A percentile compares a stretch with the other conserved stretches of the same genome.
Evolutionary conservation across 1,140 invertebrate genomes (phyloP).

Genomic region (Leucophenga varia): DNA sequence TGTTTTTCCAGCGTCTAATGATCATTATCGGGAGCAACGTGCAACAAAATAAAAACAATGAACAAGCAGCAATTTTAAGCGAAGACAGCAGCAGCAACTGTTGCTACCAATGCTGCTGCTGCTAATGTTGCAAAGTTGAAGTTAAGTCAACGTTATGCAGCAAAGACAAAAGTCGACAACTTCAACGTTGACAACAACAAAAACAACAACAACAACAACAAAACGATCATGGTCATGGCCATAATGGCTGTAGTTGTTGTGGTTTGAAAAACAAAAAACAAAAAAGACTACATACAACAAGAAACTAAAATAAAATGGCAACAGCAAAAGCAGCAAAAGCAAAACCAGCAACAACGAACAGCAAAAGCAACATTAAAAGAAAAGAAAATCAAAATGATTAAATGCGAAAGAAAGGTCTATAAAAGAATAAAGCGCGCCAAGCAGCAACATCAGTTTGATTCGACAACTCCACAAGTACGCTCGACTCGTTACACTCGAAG

Average conservation of each 20-base stretch:
- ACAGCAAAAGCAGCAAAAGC: too few species aligned
- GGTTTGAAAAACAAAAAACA: slow-evolving; percentile 9
- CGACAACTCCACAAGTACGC: slow-evolving; percentile 36
- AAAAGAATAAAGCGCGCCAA: slow-evolving; percentile 52
- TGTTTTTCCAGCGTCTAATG: too few species aligned
- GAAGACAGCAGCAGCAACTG: slow-evolving; percentile 16
- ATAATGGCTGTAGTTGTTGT: too few species aligned
- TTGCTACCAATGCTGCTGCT: slow-evolving; percentile 4
- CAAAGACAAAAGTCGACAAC: slow-evolving; percentile 11
- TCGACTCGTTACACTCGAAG: too few species aligned
- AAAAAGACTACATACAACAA: slow-evolving; percentile 14
- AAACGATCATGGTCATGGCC: neutral
- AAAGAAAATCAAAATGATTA: slow-evolving; percentile 50
- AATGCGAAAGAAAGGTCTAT: slow-evolving; percentile 46
- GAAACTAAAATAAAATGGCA: too few species aligned
- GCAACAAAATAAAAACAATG: too few species aligned
- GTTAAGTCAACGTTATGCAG: slow-evolving; percentile 15
- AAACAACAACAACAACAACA: slow-evolving; percentile 4
- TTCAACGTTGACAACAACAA: slow-evolving; percentile 8
- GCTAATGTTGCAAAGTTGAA: slow-evolving; percentile 5
- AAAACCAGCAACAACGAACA: too few species aligned
- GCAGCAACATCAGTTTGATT: slow-evolving; percentile 45
- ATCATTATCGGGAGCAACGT: too few species aligned
- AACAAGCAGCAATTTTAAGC: too few species aligned
- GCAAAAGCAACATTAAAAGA: neutral